Percentiles rank a stretch among this genome's conserved stretches.
Evolutionary conservation across 2,113 vertebrate genomes (phyloP).

Genomic region (Cacatua alba): DNA sequence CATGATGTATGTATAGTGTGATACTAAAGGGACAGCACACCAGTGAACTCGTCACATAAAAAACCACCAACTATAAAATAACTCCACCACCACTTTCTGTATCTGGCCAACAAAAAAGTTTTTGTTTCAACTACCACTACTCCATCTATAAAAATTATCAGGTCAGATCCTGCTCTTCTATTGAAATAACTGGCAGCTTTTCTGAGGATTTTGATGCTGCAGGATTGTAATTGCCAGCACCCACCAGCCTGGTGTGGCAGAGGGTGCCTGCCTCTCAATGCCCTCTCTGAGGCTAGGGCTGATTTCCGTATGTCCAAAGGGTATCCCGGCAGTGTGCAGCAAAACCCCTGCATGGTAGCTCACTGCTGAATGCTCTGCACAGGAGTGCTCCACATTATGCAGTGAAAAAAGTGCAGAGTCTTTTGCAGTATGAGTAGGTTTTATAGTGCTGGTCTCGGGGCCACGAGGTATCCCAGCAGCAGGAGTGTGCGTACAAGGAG

Average conservation of each 20-base stretch:
- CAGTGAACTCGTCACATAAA: no score
- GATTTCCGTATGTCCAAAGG: fast-evolving
- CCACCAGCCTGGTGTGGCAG: neutral
- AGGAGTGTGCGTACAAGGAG: fast-evolving
- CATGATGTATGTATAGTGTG: fast-evolving
- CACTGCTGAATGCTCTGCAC: fast-evolving
- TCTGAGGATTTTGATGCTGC: neutral
- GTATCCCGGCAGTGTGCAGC: fast-evolving
- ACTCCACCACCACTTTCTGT: neutral
- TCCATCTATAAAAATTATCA: neutral
- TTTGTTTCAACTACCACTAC: neutral
- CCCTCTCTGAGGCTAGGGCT: neutral
- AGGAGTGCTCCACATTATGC: fast-evolving
- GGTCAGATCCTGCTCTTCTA: neutral
- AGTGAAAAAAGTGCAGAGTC: fast-evolving
- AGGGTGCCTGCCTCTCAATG: neutral
- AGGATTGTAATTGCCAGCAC: neutral
- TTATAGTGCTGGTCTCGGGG: neutral
- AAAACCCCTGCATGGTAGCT: fast-evolving
- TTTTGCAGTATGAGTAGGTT: neutral
- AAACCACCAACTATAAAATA: neutral
- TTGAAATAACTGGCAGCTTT: neutral
- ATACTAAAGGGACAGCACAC: neutral
- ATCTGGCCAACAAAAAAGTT: neutral
- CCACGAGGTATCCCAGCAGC: fast-evolving